phyloP scores from a whole-genome alignment of 2,113 vertebrate genomes.

The Pseudorectes ferrugineus region DNA sequence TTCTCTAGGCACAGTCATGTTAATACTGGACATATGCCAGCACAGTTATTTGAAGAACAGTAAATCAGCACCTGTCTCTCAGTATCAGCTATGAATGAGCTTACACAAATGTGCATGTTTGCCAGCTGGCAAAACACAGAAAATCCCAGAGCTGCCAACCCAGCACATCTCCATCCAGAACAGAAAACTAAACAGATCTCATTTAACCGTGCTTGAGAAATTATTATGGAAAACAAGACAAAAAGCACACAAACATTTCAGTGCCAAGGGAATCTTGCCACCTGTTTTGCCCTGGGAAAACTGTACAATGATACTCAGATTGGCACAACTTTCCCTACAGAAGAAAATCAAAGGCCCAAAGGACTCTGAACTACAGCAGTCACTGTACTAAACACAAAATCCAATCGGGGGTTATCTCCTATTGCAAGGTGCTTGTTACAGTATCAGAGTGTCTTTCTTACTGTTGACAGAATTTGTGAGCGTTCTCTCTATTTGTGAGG shows the following conservation, averaged over 20 bases:
- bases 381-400: background rate
- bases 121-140: conserved; percentile 58
- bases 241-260: conserved; percentile 12
- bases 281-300: background rate
- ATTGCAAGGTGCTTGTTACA: background rate
- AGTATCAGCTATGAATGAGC: conserved; percentile 58
- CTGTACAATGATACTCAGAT: background rate
- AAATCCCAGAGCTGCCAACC: conserved; percentile 54
- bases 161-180: conserved; percentile 48
- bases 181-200: conserved; percentile 36
- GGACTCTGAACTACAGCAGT: background rate
- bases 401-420: background rate
- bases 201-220: conserved; percentile 34
- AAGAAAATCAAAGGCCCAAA: conserved; percentile 5
- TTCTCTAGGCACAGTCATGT: background rate
- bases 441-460: background rate
- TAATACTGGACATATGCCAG: conserved; percentile 2
- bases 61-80: conserved; percentile 63
- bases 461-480: background rate
- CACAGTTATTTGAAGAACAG: conserved; percentile 55
- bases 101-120: conserved; percentile 48
- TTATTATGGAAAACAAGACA: conserved; percentile 6
- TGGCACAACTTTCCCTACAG: background rate
- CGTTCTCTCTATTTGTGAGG: background rate
- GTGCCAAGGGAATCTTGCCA: conserved; percentile 22